These are phyloP conservation scores for Watsonalla binaria DNA, from an alignment of 2,888 invertebrate genomes.

Conservation along the genomic window DNA sequence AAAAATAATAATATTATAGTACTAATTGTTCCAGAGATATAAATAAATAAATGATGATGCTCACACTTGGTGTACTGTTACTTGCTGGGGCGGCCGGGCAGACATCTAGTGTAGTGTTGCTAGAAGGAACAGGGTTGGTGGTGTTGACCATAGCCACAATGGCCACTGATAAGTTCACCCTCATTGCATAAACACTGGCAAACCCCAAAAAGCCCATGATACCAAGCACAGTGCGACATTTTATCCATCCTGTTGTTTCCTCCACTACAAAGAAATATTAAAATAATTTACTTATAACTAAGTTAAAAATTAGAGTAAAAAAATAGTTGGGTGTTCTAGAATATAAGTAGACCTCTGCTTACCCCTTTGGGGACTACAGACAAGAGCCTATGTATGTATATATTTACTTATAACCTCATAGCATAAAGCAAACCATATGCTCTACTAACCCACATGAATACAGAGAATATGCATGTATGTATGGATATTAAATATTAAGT, in stretches of 20 bases:
- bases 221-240: constrained; percentile 87
- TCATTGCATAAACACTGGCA: constrained; percentile 93
- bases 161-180: constrained; percentile 94
- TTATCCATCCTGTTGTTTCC: constrained; percentile 83
- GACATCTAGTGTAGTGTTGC: constrained; percentile 79
- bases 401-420: no score
- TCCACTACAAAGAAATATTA: constrained; percentile 49
- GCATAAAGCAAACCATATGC: no score
- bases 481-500: no score
- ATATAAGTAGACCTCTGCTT: no score
- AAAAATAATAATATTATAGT: constrained; percentile 4
- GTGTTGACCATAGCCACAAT: constrained; percentile 96
- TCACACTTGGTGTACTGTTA: constrained; percentile 61
- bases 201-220: constrained; percentile 93
- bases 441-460: no score
- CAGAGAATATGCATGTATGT: background rate
- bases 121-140: constrained; percentile 78
- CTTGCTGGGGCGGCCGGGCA: constrained; percentile 72
- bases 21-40: no score
- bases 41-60: constrained; percentile 13
- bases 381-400: no score
- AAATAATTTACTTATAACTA: background rate
- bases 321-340: no score
- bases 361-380: no score
- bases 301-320: no score